phyloP scores from a whole-genome alignment of 2,797 vertebrate genomes.

The Microctenopoma lineatum region DNA sequence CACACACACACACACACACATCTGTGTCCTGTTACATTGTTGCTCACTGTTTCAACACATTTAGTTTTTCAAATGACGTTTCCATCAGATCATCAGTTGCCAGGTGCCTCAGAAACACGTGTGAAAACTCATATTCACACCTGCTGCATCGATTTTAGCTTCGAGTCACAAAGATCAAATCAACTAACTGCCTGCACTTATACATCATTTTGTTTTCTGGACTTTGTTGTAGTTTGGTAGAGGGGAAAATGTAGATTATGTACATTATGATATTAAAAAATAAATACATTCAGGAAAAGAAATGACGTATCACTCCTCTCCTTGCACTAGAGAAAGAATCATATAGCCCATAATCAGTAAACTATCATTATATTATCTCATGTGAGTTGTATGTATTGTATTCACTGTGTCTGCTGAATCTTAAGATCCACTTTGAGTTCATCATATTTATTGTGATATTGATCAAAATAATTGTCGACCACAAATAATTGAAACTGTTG shows the following conservation, averaged over 20 bases:
- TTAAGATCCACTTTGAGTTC: too few relatives aligned
- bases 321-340: too few relatives aligned
- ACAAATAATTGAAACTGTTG: not conserved
- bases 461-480: too few relatives aligned
- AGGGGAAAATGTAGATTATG: too few relatives aligned
- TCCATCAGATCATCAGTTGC: conserved; percentile 17
- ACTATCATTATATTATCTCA: too few relatives aligned
- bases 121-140: conserved; percentile 7
- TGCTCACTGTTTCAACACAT: conserved; percentile 16
- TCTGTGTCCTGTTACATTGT: conserved; percentile 49
- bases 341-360: too few relatives aligned
- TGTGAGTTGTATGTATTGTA: too few relatives aligned
- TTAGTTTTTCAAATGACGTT: conserved; percentile 29
- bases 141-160: conserved; percentile 1
- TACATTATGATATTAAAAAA: too few relatives aligned
- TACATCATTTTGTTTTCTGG: too few relatives aligned
- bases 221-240: too few relatives aligned
- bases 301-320: not conserved
- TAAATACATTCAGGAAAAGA: not conserved
- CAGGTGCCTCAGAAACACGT: conserved; percentile 35
- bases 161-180: not conserved
- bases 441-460: too few relatives aligned
- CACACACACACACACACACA: conserved; percentile 24
- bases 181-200: not conserved
- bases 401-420: too few relatives aligned